These are phyloP conservation scores for Cremastinae sp. DNA, from an alignment of 2,888 invertebrate species.

Conservation along the genomic window DNA sequence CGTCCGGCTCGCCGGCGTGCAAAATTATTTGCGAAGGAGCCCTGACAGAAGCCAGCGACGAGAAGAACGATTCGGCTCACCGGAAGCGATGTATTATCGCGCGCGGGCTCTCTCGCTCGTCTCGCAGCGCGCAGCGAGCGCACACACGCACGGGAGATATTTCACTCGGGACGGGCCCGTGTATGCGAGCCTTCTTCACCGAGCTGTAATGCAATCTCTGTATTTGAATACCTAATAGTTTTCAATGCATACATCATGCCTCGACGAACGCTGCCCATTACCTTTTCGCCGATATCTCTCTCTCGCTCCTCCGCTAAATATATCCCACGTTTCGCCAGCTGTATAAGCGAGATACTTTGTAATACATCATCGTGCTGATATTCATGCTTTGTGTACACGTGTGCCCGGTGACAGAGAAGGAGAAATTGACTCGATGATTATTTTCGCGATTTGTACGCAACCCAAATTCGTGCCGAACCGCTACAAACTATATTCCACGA, in stretches of 20 bases:
- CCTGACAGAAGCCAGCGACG: conserved; percentile 38
- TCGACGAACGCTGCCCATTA: conserved; percentile 72
- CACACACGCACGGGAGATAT: too few species aligned
- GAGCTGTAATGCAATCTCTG: conserved; percentile 75
- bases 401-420: too few species aligned
- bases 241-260: conserved; percentile 78
- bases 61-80: conserved; percentile 59
- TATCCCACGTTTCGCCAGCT: conserved; percentile 42
- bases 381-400: conserved; percentile 54
- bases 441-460: conserved; percentile 64
- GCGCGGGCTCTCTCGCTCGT: conserved; percentile 58
- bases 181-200: conserved; percentile 23
- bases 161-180: not conserved
- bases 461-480: not conserved
- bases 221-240: conserved; percentile 78
- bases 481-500: conserved; percentile 1
- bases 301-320: conserved; percentile 27
- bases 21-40: conserved; percentile 51
- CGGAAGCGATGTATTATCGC: conserved; percentile 66
- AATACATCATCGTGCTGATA: conserved; percentile 51
- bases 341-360: conserved; percentile 41
- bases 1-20: conserved; percentile 19
- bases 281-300: conserved; percentile 66
- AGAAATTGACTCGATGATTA: conserved; percentile 69
- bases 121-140: conserved; percentile 28